Base-by-base conservation (phyloP, 2,888 invertebrate species). In the Leptinotarsa juncta region DNA sequence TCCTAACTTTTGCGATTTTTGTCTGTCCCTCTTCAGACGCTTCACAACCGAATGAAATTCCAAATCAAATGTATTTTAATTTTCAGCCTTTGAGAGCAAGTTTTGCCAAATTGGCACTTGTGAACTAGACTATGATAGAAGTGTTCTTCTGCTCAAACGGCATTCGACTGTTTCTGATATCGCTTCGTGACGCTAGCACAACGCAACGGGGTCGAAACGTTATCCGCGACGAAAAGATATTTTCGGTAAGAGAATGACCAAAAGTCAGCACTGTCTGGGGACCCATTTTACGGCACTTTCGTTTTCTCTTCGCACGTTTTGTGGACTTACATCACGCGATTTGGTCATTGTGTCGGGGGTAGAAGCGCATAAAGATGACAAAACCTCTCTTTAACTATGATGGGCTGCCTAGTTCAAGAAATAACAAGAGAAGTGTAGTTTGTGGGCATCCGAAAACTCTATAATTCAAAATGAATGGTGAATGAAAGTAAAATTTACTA, bases 91-190 rank as follows among this genome's bases (percentile, higher is more conserved):
- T 5, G 2, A 42, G 32, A 32, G 32, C 32, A 32, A 7, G 32
- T 32, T 32, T 32, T 32, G 1, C 7, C 32, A 32, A 32, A 32
- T 7, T 32, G 7, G 42, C 42, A 42, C 42, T 42, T 42, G 7
- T 42, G 42, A 3, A 42, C 42, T 10, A 42, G 42, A 42, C 42
- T 42, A 42, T 42, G 3, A 42, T 10, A 42, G 10, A 42, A 42
- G 10, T 42, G 42, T 12, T 2, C 42, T 42, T 3, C 42, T 42
- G 42, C 15, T 32, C 14, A n/a, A 71, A 53, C 66, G 48, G 66
- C 50, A 53, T 53, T 68, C 68, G 71, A 67, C 71, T 74, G 74
- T 71, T 74, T 65, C 65, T 74, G 74, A 74, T 74, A 71, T 65
- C 74, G 48, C 23, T 70, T 65, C 51, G 57, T 49, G 66, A 65